Evolutionary conservation across 1,140 invertebrate genomes (phyloP), one percentile per base, ranked within the genome.

Genomic region (Ostrea denselamellosa): DNA sequence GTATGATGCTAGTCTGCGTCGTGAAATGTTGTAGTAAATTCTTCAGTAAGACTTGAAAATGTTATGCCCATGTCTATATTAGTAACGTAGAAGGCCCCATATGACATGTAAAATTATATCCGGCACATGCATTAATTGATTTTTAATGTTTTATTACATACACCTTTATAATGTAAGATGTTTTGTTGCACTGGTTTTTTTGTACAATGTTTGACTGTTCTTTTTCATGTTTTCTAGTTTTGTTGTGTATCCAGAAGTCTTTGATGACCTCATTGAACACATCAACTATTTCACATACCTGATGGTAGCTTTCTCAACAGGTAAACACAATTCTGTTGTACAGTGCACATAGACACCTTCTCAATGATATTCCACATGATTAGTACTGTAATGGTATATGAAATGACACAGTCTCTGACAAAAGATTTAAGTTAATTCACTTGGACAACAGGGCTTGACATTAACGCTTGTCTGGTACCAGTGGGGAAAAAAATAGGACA

Each of bases 231-330:
- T 7, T 91, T 90, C 51, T 89, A 92, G 92, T 88, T 89, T 92
- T 22, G 53, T 90, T 25, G 22, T 90, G 62, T 92, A 91, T 81
- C 91, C 92, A 8, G 91, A 93, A 84, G 25, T 92, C 85, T 77
- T 93, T 62, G 51, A 87, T 83, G 90, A 93, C 68, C 85, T 92
- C 54, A 56, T 92, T 25, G 85, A 88, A 17, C 87, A 91, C 68
- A 91, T 90, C 22, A 92, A 91, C 86, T 87, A 91, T 62, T 91
- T 88, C 54, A 90, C 89, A 44, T 91, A 91, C 82, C 86, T 90
- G 14, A 89, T 91, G 86, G 88, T 93, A 2, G 89, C 89, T 14
- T 91, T 93, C 58, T 90, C 91, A 28, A 91, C 91, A 89, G 93
- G 93, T 93, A 85, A 86, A 17, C 17, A 9, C n/a, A 44, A 44